Base-by-base conservation (phyloP, 2,888 invertebrate genomes). In the Volucella bombylans region DNA sequence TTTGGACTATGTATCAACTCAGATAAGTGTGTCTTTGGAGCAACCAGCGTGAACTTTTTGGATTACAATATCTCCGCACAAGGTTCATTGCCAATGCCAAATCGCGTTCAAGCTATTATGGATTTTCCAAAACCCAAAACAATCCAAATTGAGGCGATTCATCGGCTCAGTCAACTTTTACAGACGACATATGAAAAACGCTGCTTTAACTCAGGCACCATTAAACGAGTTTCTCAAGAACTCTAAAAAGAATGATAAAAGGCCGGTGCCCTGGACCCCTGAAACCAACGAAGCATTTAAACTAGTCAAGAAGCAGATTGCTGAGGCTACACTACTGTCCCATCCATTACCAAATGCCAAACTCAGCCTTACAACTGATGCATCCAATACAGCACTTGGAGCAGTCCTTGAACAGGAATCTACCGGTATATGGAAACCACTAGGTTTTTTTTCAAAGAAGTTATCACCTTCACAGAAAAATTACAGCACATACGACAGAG, bases 101-200 rank as follows among this genome's bases (percentile, higher is more conserved):
- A 69, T 23, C 61, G 67, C 14, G 23, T 71, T 45, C 11, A 78
- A 78, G 15, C 64, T 4, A n/a, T n/a, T n/a, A 47, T 64, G 3
- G 52, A 79, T 15, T 78, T 71, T 15, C 78, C 71, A 1, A 78
- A 65, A 14, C 71, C 78, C 8, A 41, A 71, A 43, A 71, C 71
- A 2, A 78, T 71, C 12, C 2, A 71, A 78, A 14, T 49, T 71
- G 31, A 78, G 78, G 49, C 31, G 65, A 57, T 78, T 78, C 50
- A 64, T 71, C 23, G 78, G 69, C n/a, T 55, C 64, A 15, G 41
- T 78, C 8, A 78, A 62, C 23, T 78, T 78, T 49, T 77, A 68
- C 23, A 41, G 59, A 31, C 50, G 69, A 10, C 77, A 69, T 57
- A 69, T 78, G n/a, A 78, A 52, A 10, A 54, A 52, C 10, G 68